Evolutionary conservation across 2,888 invertebrate genomes (phyloP).

Genomic region (Formica aserva): DNA sequence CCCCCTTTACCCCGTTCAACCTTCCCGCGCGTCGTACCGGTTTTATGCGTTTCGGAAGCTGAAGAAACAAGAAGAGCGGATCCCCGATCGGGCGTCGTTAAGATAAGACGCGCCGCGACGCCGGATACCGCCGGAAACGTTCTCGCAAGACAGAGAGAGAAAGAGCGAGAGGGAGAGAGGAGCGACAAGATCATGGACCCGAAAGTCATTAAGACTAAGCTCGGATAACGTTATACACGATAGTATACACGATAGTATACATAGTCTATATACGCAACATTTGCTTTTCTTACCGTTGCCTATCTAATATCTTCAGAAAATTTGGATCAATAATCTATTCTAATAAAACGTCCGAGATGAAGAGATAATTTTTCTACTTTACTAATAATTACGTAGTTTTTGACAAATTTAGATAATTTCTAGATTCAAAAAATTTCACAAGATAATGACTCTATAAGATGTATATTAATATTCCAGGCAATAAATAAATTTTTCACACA

Average conservation of each 20-base stretch:
- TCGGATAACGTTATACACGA: conserved; percentile 37
- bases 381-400: neutral
- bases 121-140: conserved; percentile 52
- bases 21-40: conserved; percentile 33
- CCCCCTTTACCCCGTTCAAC: conserved; percentile 12
- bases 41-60: conserved; percentile 81
- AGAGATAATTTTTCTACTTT: neutral
- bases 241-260: conserved; percentile 3
- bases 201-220: conserved; percentile 73
- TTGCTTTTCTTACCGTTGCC: conserved; percentile 4
- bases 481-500: neutral
- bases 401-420: neutral
- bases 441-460: neutral
- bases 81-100: conserved; percentile 72
- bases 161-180: conserved; percentile 11
- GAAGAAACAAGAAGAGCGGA: conserved; percentile 67
- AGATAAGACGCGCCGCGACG: conserved; percentile 74
- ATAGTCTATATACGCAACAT: conserved; percentile 18
- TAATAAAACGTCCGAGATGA: neutral
- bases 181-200: conserved; percentile 48
- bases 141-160: neutral
- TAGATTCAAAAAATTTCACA: neutral
- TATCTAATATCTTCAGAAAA: neutral
- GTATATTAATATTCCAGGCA: neutral
- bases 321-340: neutral